Evolutionary conservation across 1,140 invertebrate species (phyloP).

Genomic region (Drosophila azteca): DNA sequence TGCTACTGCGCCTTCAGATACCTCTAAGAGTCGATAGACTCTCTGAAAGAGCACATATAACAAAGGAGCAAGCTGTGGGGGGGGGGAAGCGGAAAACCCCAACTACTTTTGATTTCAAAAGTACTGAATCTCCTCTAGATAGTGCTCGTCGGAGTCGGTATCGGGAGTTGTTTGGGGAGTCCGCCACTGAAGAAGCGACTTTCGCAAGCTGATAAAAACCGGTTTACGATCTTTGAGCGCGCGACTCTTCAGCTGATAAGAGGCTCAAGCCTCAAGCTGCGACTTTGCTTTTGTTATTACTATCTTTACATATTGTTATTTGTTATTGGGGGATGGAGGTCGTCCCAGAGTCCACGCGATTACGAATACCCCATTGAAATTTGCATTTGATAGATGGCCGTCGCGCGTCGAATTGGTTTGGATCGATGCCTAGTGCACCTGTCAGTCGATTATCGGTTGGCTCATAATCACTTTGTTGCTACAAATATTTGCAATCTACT

Average conservation of each 20-base stretch:
- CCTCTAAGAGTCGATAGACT: too few species aligned
- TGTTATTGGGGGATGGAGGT: conserved; percentile 37
- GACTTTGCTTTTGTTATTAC: conserved; percentile 45
- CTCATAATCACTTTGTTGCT: conserved; percentile 16
- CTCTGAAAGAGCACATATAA: too few species aligned
- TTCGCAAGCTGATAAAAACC: conserved; percentile 79
- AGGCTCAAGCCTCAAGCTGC: conserved; percentile 9
- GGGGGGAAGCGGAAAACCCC: conserved; percentile 17
- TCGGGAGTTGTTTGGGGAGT: conserved; percentile 1
- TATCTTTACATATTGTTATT: conserved; percentile 5
- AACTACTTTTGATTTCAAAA: conserved; percentile 48
- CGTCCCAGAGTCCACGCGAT: conserved; percentile 35
- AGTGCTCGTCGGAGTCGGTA: not conserved
- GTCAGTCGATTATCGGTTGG: conserved; percentile 28
- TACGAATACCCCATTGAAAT: conserved; percentile 33
- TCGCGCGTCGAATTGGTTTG: conserved; percentile 5
- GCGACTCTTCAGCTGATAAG: conserved; percentile 49
- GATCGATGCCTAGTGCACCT: not conserved
- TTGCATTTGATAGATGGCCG: conserved; percentile 39
- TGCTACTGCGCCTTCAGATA: too few species aligned
- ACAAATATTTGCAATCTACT: conserved; percentile 41
- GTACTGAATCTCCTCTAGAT: not conserved
- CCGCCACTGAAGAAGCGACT: conserved; percentile 28
- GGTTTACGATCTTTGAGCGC: conserved; percentile 39
- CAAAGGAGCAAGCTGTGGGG: not conserved